Base-by-base conservation (phyloP, 2,113 vertebrate genomes). In the Nanorana parkeri region DNA sequence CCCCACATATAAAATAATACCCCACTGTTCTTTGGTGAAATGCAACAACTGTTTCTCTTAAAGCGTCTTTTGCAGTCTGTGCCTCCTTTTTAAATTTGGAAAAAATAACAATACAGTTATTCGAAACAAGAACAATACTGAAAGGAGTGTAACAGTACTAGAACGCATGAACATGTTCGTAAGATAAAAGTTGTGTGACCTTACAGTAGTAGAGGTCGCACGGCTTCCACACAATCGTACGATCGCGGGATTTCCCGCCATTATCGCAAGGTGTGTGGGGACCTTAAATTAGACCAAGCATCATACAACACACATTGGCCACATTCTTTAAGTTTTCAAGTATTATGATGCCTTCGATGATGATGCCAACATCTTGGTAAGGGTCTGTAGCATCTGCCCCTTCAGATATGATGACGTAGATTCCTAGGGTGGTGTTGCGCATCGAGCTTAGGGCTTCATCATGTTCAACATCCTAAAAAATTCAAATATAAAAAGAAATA, bases 281-380 rank as follows among this genome's bases (percentile, higher is more conserved):
- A n/a, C n/a, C n/a, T n/a, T 58, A 58, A 58, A 58, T 58, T 58
- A 58, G 55, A 58, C 55, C 55, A 58, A 58, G 55, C 55, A 58
- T 58, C 55, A 58, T 58, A 58, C 3, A 58, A 58, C 55, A 58
- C 2, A 8, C 55, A 58, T 58, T 58, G 55, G 55, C 55, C 10
- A 58, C 55, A 58, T 58, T 58, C 3, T 58, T 58, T 58, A 58
- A n/a, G 20, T 58, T 10, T 17, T 58, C 55, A 58, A 58, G 55
- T 58, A 58, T 58, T 58, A 5, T 58, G 20, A 58, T 58, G 55
- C 55, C 20, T n/a, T 32, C 29, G 5, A 58, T 58, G 20, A 58
- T 58, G 55, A 58, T 58, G 55, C 55, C 55, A 32, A 58, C 55
- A n/a, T 58, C 55, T n/a, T 58, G 17, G n/a, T 58, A 58, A 58